A percentile compares a stretch with the other conserved stretches of the same genome.
These are phyloP conservation scores for Acestrorhynchus altus DNA, from an alignment of 2,797 vertebrate species.

Conservation along the genomic window DNA sequence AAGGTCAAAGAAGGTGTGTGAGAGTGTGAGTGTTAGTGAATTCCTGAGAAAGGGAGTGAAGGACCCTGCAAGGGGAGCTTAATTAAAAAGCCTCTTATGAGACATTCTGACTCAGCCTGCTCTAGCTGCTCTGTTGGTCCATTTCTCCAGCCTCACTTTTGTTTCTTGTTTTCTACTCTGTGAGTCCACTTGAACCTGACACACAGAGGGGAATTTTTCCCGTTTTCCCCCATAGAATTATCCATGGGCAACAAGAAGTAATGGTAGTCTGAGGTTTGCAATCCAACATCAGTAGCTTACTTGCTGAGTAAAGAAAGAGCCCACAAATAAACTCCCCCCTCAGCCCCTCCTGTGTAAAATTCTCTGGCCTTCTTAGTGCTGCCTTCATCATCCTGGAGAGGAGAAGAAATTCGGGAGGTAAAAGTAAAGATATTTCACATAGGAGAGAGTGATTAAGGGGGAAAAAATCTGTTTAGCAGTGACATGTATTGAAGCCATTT, in stretches of 20 bases:
- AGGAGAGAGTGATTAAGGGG: not conserved
- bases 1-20: slow-evolving; percentile 48
- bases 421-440: not conserved
- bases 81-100: slow-evolving; percentile 72
- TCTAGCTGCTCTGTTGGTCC: not conserved
- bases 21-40: slow-evolving; percentile 36
- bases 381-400: not conserved
- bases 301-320: slow-evolving; percentile 19
- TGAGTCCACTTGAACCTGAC: not conserved
- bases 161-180: slow-evolving; percentile 4
- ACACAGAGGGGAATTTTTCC: not conserved
- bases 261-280: not conserved
- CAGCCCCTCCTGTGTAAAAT: not conserved
- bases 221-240: not conserved
- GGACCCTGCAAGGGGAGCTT: slow-evolving; percentile 60
- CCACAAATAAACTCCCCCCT: slow-evolving; percentile 46
- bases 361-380: not conserved
- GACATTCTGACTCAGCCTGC: slow-evolving; percentile 46
- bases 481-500: not conserved
- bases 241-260: not conserved
- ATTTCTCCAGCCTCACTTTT: not conserved
- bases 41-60: slow-evolving; percentile 58
- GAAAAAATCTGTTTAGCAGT: slow-evolving; percentile 5
- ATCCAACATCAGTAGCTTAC: slow-evolving; percentile 41
- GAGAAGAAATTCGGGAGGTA: slow-evolving; percentile 9